Conservation (phyloP, 35 echinoderm and acorn worm genomes). For the Lytechinus pictus region DNA sequence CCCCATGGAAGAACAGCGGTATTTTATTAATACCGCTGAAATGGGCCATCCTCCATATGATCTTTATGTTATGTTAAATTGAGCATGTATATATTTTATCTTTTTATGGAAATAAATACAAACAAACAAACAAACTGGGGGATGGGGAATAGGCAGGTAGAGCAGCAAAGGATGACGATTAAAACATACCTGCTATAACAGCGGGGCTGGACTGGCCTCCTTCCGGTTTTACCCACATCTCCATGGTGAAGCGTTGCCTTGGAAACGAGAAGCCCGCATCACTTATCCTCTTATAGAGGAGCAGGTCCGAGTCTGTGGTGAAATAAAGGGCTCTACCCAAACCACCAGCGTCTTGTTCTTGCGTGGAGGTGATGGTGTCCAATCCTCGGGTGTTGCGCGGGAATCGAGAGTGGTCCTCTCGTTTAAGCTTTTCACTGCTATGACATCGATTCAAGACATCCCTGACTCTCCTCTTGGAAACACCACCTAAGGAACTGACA, state of each 20-base stretch:
- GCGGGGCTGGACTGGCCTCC: slow-evolving; percentile 41
- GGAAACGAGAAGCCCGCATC: slow-evolving; percentile 38
- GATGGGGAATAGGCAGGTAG: background rate
- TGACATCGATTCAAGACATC: slow-evolving; percentile 24
- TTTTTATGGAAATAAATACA: too few species aligned
- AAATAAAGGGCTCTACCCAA: background rate
- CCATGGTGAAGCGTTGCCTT: slow-evolving; percentile 39
- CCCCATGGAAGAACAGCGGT: too few species aligned
- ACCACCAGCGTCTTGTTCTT: background rate
- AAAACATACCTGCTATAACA: slow-evolving; percentile 33
- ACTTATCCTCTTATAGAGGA: slow-evolving; percentile 21
- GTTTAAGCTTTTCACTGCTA: background rate
- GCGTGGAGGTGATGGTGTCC: background rate
- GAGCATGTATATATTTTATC: too few species aligned
- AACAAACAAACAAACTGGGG: too few species aligned
- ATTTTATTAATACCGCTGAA: too few species aligned
- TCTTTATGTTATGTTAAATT: too few species aligned
- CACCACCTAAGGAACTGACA: background rate
- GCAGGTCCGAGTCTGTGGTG: background rate
- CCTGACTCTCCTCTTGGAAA: background rate
- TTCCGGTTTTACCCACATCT: slow-evolving; percentile 38
- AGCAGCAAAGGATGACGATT: background rate
- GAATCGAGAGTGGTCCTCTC: slow-evolving; percentile 27
- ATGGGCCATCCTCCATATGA: too few species aligned
- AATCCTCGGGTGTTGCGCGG: slow-evolving; percentile 24